phyloP scores from a whole-genome alignment of 2,113 vertebrate genomes.

The Alligator sinensis region DNA sequence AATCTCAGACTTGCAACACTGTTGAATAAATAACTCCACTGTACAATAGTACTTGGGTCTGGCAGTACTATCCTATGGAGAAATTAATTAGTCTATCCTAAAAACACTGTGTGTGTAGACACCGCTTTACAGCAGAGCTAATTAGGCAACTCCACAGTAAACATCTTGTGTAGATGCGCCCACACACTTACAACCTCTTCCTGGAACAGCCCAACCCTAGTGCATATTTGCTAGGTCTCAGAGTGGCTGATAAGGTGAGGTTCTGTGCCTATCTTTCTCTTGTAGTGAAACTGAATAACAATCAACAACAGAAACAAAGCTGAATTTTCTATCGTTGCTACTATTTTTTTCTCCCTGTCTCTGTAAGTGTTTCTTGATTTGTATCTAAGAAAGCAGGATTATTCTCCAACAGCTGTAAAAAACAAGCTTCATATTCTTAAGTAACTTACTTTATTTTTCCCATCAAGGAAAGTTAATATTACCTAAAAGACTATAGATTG shows the following conservation, averaged over 20 bases:
- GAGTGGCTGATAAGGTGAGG: neutral
- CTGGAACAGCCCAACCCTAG: neutral
- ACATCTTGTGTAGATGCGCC: no score
- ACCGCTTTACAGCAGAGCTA: no score
- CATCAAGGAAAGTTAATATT: neutral
- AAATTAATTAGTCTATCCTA: no score
- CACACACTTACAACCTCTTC: neutral
- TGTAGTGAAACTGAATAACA: neutral
- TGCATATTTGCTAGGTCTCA: neutral
- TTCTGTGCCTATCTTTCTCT: neutral
- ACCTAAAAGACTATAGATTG: neutral
- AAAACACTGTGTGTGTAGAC: no score
- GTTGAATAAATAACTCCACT: no score
- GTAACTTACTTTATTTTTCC: no score
- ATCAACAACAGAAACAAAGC: accelerated
- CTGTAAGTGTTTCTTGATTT: accelerated
- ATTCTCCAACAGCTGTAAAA: neutral
- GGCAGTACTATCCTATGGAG: no score
- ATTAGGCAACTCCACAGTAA: no score
- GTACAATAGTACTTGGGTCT: no score
- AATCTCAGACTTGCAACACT: no score
- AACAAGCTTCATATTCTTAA: no score
- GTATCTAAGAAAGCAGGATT: neutral
- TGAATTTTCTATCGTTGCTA: neutral
- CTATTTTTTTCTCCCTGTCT: neutral